Percentiles rank a stretch among this genome's conserved stretches.
phyloP scores from a whole-genome alignment of 2,113 vertebrate species.

The Leucosticte australis region DNA sequence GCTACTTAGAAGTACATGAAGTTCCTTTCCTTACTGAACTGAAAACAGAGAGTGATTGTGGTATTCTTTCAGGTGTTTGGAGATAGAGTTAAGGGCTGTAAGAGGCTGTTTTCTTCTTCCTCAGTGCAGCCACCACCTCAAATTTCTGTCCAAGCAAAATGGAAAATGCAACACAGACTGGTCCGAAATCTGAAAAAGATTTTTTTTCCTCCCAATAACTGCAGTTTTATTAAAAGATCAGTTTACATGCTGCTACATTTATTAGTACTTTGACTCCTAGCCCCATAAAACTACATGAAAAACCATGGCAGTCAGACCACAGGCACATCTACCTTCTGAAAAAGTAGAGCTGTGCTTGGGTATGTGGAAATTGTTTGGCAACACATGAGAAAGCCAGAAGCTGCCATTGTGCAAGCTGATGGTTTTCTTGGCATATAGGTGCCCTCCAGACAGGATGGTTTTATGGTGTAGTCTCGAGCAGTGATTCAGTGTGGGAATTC shows the following conservation, averaged over 20 bases:
- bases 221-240: slow-evolving; percentile 46
- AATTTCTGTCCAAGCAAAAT: slow-evolving; percentile 29
- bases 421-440: neutral
- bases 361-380: slow-evolving; percentile 1
- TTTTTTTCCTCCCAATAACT: neutral
- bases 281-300: neutral
- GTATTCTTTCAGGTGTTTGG: slow-evolving; percentile 38
- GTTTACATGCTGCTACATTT: slow-evolving; percentile 14
- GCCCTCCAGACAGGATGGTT: neutral
- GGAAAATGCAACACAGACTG: slow-evolving; percentile 6
- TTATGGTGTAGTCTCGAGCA: neutral
- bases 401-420: neutral
- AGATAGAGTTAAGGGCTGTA: neutral
- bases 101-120: neutral
- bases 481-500: slow-evolving; percentile 18
- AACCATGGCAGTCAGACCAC: neutral
- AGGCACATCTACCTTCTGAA: neutral
- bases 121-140: neutral
- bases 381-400: neutral
- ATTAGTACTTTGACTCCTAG: slow-evolving; percentile 7
- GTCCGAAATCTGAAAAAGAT: neutral
- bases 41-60: slow-evolving; percentile 3
- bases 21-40: neutral
- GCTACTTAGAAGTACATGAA: neutral
- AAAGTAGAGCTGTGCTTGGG: neutral